A percentile compares a stretch with the other conserved stretches of the same genome.
Evolutionary conservation across 2,888 invertebrate genomes (phyloP).

Genomic region (Agrenia bidenticulata): DNA sequence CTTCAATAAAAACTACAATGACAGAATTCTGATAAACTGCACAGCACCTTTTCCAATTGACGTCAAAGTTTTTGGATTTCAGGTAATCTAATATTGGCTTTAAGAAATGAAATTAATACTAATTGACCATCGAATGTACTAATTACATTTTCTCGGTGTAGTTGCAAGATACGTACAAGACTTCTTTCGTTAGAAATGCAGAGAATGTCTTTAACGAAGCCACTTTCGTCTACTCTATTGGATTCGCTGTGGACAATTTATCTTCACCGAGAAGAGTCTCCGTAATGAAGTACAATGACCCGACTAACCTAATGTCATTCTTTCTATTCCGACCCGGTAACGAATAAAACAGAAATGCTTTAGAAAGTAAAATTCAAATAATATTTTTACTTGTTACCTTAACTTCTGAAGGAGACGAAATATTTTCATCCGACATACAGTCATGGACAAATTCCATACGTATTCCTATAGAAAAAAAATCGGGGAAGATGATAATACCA

Average conservation of each 20-base stretch:
- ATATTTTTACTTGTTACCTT: too few relatives aligned
- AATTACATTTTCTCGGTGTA: not conserved
- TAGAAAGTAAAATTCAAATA: not conserved
- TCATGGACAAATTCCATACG: not conserved
- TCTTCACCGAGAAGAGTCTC: slow-evolving; percentile 20
- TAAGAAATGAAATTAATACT: too few relatives aligned
- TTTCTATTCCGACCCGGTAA: slow-evolving; percentile 25
- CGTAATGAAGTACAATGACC: not conserved
- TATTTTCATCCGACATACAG: not conserved
- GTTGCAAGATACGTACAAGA: slow-evolving; percentile 26
- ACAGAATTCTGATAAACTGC: slow-evolving; percentile 28
- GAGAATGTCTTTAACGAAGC: slow-evolving; percentile 42
- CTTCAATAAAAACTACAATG: slow-evolving; percentile 16
- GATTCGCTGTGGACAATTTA: slow-evolving; percentile 12
- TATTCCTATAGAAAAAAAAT: not conserved
- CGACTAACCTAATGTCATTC: slow-evolving; percentile 17
- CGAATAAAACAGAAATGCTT: not conserved
- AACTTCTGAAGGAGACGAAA: too few relatives aligned
- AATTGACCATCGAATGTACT: too few relatives aligned
- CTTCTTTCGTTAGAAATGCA: slow-evolving; percentile 36
- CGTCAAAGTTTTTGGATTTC: slow-evolving; percentile 27
- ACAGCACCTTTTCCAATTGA: slow-evolving; percentile 32
- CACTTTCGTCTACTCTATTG: slow-evolving; percentile 36
- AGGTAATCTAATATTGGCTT: slow-evolving; percentile 18
- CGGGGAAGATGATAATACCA: slow-evolving; percentile 25